A percentile compares a stretch with the other conserved stretches of the same genome.
Conservation (phyloP, 2,797 vertebrate species). For the Strix occidentalis region DNA sequence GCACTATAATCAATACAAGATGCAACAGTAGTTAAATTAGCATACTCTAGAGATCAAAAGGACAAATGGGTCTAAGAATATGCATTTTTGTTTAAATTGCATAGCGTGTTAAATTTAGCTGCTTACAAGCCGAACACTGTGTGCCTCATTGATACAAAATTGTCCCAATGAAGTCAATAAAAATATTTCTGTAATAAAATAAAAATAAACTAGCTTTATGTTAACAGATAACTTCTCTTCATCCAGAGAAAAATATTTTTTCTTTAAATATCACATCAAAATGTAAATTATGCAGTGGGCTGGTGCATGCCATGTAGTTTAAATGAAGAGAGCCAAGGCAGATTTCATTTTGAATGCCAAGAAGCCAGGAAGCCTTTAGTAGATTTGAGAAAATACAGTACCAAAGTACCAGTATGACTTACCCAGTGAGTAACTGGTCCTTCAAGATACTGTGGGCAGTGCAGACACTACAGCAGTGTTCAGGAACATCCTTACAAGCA, state of each 20-base stretch:
- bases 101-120: background rate
- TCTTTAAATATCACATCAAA: constrained; percentile 33
- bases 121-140: constrained; percentile 1
- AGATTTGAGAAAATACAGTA: background rate
- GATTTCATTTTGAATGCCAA: background rate
- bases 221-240: background rate
- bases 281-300: constrained; percentile 48
- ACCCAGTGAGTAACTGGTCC: background rate
- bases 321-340: constrained; percentile 8
- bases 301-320: constrained; percentile 5
- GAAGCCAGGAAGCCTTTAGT: background rate
- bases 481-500: background rate
- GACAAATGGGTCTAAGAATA: background rate
- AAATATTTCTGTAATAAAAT: background rate
- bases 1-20: constrained; percentile 1
- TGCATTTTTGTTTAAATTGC: background rate
- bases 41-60: background rate
- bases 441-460: background rate
- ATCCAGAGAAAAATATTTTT: background rate
- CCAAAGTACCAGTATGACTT: background rate
- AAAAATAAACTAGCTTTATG: background rate
- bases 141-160: background rate
- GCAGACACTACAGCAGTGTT: background rate
- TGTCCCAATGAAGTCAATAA: background rate
- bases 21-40: background rate